Evolutionary conservation across 1,140 invertebrate species (phyloP).

Genomic region (Bombus cullumanus): DNA sequence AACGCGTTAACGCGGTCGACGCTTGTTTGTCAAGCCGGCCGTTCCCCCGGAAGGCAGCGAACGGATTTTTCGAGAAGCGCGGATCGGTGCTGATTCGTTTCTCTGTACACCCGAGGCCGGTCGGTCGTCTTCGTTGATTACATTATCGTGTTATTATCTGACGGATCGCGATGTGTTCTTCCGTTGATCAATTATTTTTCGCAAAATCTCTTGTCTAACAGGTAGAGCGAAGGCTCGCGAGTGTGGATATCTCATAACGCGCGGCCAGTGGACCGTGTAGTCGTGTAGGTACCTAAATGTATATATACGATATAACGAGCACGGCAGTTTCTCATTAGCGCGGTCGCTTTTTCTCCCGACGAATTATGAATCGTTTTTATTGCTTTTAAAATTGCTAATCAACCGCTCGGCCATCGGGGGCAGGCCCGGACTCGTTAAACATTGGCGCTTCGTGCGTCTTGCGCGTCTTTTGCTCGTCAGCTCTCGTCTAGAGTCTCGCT

Average conservation of each 20-base stretch:
- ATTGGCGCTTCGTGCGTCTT: slow-evolving; percentile 22
- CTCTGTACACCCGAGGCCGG: neutral
- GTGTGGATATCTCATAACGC: slow-evolving; percentile 31
- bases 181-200: slow-evolving; percentile 45
- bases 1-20: neutral
- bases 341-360: slow-evolving; percentile 71
- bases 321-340: slow-evolving; percentile 75
- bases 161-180: slow-evolving; percentile 21
- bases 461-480: slow-evolving; percentile 20
- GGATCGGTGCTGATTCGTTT: neutral
- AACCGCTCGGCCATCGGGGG: slow-evolving; percentile 62
- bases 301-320: slow-evolving; percentile 48
- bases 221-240: neutral
- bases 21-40: no score
- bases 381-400: slow-evolving; percentile 76
- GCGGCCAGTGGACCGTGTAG: slow-evolving; percentile 28
- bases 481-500: slow-evolving; percentile 16
- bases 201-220: neutral
- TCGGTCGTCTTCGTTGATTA: slow-evolving; percentile 13
- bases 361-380: slow-evolving; percentile 76
- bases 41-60: neutral
- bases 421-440: slow-evolving; percentile 62
- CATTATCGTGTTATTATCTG: slow-evolving; percentile 40
- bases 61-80: neutral
- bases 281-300: neutral